A percentile compares a stretch with the other conserved stretches of the same genome.
Evolutionary conservation across 2,797 vertebrate species (phyloP).

Genomic region (Columba guinea): DNA sequence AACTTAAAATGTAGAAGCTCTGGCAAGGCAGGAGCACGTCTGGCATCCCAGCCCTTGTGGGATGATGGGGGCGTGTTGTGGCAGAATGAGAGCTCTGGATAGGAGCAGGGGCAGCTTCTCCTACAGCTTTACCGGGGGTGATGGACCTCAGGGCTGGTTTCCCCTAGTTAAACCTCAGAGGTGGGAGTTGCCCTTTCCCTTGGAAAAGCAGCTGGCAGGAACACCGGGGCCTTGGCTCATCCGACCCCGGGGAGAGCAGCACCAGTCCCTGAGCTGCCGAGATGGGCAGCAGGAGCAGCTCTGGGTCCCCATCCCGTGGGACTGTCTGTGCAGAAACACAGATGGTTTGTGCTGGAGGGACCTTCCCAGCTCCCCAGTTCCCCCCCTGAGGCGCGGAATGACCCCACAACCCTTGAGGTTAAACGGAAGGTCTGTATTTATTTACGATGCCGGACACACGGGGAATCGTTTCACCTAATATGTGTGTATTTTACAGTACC

Average conservation of each 20-base stretch:
- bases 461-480: no score
- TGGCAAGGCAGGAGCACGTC: not conserved
- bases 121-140: rapidly evolving
- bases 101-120: not conserved
- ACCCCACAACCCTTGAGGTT: no score
- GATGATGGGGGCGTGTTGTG: not conserved
- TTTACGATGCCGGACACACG: no score
- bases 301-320: not conserved
- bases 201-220: not conserved
- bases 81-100: not conserved
- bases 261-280: not conserved
- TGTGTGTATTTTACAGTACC: no score
- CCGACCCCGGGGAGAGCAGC: rapidly evolving
- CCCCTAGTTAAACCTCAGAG: not conserved
- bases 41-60: not conserved
- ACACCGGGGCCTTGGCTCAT: rapidly evolving
- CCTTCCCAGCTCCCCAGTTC: no score
- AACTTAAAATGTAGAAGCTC: not conserved
- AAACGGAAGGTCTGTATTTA: no score
- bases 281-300: rapidly evolving
- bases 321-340: no score
- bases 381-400: no score
- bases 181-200: no score
- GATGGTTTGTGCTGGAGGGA: no score
- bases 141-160: not conserved